phyloP scores from a whole-genome alignment of 2,888 invertebrate genomes.

The Drosophila dives region DNA sequence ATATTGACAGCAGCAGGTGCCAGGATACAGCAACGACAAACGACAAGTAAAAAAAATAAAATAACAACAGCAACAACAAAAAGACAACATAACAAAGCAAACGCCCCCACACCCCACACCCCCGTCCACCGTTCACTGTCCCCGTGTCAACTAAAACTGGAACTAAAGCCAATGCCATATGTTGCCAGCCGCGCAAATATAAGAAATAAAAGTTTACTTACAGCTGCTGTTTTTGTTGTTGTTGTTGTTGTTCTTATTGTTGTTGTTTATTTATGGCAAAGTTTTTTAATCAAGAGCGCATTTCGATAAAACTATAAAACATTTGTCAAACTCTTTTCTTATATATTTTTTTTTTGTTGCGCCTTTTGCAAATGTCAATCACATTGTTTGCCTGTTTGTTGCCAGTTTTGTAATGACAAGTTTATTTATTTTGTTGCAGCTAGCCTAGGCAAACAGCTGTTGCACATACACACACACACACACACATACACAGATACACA shows the following conservation, averaged over 20 bases:
- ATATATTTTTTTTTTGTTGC: neutral
- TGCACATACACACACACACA: constrained; percentile 31
- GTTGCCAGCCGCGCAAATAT: constrained; percentile 38
- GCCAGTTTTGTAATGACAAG: constrained; percentile 34
- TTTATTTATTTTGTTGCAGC: constrained; percentile 36
- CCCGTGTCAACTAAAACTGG: constrained; percentile 9
- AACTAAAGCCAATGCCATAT: constrained; percentile 56
- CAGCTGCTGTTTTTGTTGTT: constrained; percentile 16
- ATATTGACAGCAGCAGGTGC: constrained; percentile 60
- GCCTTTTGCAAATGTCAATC: constrained; percentile 22
- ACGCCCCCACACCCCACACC: neutral
- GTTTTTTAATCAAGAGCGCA: constrained; percentile 67
- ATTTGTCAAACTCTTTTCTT: constrained; percentile 26
- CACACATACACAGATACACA: neutral
- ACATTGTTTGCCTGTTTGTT: constrained; percentile 13
- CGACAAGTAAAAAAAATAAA: constrained; percentile 1
- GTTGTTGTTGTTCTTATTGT: constrained; percentile 10
- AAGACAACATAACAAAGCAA: constrained; percentile 17
- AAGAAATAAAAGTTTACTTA: constrained; percentile 26
- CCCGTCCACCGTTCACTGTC: neutral
- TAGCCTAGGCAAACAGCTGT: constrained; percentile 61
- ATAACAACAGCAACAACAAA: neutral
- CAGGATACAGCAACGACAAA: constrained; percentile 7
- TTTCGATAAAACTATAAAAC: constrained; percentile 15
- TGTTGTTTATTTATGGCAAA: constrained; percentile 42